Conservation (phyloP, 2,888 invertebrate genomes). For the Beris morrisii region DNA sequence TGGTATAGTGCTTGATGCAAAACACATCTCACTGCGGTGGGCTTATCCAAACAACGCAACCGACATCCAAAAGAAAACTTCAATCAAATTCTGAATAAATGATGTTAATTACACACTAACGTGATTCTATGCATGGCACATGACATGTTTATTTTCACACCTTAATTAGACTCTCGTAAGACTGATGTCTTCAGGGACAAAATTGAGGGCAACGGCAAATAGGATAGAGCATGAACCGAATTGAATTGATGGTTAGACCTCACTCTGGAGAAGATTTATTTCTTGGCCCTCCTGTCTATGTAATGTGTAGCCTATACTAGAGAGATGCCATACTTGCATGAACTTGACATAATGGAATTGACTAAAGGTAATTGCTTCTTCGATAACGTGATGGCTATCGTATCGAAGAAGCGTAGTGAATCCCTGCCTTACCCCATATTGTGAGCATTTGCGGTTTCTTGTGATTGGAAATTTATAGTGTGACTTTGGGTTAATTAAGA, state of each 20-base stretch:
- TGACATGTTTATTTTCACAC: slow-evolving; percentile 37
- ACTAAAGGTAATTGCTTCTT: slow-evolving; percentile 10
- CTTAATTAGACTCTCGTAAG: slow-evolving; percentile 31
- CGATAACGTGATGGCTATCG: slow-evolving; percentile 18
- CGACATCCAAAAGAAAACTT: slow-evolving; percentile 18
- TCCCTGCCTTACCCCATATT: too few relatives aligned
- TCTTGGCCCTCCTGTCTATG: neutral
- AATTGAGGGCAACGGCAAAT: neutral
- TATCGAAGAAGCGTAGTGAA: too few relatives aligned
- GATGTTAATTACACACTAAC: slow-evolving; percentile 37
- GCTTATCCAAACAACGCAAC: too few relatives aligned
- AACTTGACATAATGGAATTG: slow-evolving; percentile 10
- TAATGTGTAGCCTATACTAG: neutral
- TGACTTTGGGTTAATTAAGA: too few relatives aligned
- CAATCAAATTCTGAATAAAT: slow-evolving; percentile 37
- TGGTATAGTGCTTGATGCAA: too few relatives aligned
- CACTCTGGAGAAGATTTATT: slow-evolving; percentile 5
- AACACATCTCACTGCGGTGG: too few relatives aligned
- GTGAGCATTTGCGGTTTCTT: too few relatives aligned
- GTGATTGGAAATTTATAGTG: too few relatives aligned
- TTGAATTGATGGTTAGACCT: slow-evolving; percentile 4
- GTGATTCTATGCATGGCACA: slow-evolving; percentile 30
- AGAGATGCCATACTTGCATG: neutral
- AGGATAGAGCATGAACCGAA: slow-evolving; percentile 2
- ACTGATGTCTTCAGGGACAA: neutral